Percentiles rank a stretch among this genome's conserved stretches.
phyloP scores from a whole-genome alignment of 1,140 invertebrate species.

The Andricus grossulariae region DNA sequence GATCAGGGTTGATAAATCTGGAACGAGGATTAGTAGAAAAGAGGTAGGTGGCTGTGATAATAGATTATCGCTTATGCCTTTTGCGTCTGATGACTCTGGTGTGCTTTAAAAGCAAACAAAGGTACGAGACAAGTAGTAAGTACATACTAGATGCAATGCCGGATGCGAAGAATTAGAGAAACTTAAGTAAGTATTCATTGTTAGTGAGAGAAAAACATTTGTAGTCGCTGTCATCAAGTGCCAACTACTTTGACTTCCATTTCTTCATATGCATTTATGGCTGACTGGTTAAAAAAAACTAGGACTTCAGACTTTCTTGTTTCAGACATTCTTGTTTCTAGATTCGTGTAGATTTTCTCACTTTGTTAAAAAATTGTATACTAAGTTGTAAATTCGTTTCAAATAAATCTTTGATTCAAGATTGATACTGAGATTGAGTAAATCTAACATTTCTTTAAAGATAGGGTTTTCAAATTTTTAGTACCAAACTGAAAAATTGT shows the following conservation, averaged over 20 bases:
- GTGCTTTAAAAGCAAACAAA: neutral
- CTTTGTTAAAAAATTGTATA: too few relatives aligned
- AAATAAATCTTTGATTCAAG: too few relatives aligned
- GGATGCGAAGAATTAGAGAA: conserved; percentile 24
- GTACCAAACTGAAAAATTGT: too few relatives aligned
- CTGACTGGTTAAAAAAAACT: neutral
- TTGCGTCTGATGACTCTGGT: neutral
- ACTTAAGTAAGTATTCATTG: conserved; percentile 31
- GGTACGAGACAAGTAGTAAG: neutral
- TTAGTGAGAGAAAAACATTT: conserved; percentile 14
- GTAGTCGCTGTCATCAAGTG: neutral
- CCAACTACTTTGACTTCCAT: conserved; percentile 12
- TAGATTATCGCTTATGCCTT: conserved; percentile 3
- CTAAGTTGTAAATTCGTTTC: too few relatives aligned
- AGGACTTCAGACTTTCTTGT: neutral
- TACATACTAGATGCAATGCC: conserved; percentile 9
- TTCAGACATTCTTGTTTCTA: neutral
- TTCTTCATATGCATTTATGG: neutral
- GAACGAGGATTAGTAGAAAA: conserved; percentile 2
- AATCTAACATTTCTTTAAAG: too few relatives aligned
- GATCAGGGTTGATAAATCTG: conserved; percentile 29
- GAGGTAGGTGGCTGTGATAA: neutral
- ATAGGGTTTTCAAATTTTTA: too few relatives aligned
- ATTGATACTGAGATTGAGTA: too few relatives aligned
- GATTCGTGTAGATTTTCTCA: neutral